Evolutionary conservation across 1,140 invertebrate species (phyloP).

Genomic region (Brachionus manjavacas): DNA sequence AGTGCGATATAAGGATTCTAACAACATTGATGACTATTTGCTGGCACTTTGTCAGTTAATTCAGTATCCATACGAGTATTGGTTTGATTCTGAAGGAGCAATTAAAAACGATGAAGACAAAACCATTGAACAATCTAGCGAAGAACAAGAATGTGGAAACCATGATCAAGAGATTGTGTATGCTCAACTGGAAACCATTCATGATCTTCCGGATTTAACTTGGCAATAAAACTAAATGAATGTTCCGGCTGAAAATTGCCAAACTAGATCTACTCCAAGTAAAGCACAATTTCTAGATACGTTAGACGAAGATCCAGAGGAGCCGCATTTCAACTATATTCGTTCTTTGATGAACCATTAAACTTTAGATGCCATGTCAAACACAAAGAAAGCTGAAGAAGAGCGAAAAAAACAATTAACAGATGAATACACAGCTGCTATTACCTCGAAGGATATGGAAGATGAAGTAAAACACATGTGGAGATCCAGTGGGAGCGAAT

Average conservation of each 20-base stretch:
- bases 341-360: no score
- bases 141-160: not conserved
- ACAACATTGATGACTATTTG: not conserved
- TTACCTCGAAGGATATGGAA: not conserved
- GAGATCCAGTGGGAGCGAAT: not conserved
- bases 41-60: not conserved
- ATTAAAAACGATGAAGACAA: not conserved
- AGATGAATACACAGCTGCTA: not conserved
- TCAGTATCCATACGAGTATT: not conserved
- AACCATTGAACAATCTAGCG: not conserved
- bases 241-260: not conserved
- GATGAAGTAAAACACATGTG: conserved; percentile 15
- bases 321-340: not conserved
- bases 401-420: not conserved
- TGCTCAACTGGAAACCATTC: not conserved
- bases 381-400: not conserved
- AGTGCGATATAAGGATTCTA: not conserved
- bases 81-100: not conserved
- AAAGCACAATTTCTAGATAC: not conserved
- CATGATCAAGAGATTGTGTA: not conserved
- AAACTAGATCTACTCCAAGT: not conserved
- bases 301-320: not conserved
- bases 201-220: not conserved
- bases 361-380: no score
- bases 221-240: not conserved